Evolutionary conservation across 2,888 invertebrate genomes (phyloP), one percentile per base, ranked within the genome.

Genomic region (Bellardia pandia): DNA sequence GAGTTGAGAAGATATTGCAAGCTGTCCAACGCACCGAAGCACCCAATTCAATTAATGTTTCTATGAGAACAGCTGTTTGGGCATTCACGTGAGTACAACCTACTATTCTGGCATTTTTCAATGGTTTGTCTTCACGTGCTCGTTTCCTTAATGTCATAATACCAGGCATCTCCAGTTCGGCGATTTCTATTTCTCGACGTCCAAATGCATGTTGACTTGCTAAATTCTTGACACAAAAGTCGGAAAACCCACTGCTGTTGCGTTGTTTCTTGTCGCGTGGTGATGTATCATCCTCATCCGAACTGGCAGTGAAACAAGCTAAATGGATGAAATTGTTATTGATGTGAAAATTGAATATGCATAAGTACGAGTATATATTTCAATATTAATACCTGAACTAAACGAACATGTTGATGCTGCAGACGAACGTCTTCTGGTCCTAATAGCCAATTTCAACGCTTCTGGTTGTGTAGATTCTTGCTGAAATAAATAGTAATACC

Each of bases 21-120:
- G 98, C 98, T 0, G 98, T 97, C 98, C 98, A 99, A 92, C 98
- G 96, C 0, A 99, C 96, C 0, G 97, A 96, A 1, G 98, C 98
- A 0, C 98, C 98, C 30, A 98, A 94, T 53, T 97, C 96, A 0
- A 96, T 95, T 71, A 98, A 94, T 0, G 98, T 98, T 93, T 98
- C 98, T 88, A 98, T 97, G 86, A 98, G 94, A 37, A 98, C 99
- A 6, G 99, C 99, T 0, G 98, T 99, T 94, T 99, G 99, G 23
- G 99, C 99, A 93, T 98, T 99, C 90, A 99, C 98, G 94, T 99
- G 99, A 48, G 98, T 99, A 93, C 99, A 99, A 23, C 98, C 98
- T 68, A 99, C 98, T 86, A 98, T 97, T 94, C 97, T 97, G 4
- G 99, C 98, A 92, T 98, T 98, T 92, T 97, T 97, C 90, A 99